Evolutionary conservation across 1,140 invertebrate genomes (phyloP).

Genomic region (Mycetomoellerius zeteki): DNA sequence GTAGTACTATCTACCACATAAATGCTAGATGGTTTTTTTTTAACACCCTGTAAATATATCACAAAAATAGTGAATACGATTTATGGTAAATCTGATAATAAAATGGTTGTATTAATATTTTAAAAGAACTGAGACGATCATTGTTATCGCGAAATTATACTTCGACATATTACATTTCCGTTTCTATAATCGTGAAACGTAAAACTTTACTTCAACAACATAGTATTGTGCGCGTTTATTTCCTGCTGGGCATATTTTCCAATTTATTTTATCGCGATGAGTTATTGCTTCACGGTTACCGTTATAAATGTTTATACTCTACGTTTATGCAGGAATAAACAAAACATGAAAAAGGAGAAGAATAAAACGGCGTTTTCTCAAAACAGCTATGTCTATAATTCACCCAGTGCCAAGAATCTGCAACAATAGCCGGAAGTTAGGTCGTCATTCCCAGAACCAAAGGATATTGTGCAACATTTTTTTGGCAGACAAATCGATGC

Average conservation of each 20-base stretch:
- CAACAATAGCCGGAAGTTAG: slow-evolving; percentile 53
- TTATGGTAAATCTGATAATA: slow-evolving; percentile 1
- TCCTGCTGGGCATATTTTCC: slow-evolving; percentile 16
- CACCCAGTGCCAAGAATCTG: neutral
- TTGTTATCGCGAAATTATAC: slow-evolving; percentile 1
- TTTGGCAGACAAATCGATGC: slow-evolving; percentile 35
- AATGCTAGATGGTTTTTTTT: too few species aligned
- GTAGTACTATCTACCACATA: too few species aligned
- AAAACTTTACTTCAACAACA: neutral
- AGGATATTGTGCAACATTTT: slow-evolving; percentile 6
- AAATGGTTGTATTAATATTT: neutral
- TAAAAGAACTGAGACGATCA: neutral
- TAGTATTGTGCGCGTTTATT: slow-evolving; percentile 18
- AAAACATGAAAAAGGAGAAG: slow-evolving; percentile 22
- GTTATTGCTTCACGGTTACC: slow-evolving; percentile 4
- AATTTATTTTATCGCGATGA: slow-evolving; percentile 49
- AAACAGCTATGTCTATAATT: neutral
- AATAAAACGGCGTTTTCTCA: neutral
- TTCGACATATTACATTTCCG: slow-evolving; percentile 23
- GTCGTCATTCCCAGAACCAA: neutral
- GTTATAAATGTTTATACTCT: slow-evolving; percentile 24
- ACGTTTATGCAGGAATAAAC: slow-evolving; percentile 63
- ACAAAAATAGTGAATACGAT: neutral
- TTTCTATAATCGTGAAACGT: slow-evolving; percentile 6
- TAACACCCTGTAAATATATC: too few species aligned